Base-by-base conservation (phyloP, 2,113 vertebrate genomes). In the Orycteropus afer region DNA sequence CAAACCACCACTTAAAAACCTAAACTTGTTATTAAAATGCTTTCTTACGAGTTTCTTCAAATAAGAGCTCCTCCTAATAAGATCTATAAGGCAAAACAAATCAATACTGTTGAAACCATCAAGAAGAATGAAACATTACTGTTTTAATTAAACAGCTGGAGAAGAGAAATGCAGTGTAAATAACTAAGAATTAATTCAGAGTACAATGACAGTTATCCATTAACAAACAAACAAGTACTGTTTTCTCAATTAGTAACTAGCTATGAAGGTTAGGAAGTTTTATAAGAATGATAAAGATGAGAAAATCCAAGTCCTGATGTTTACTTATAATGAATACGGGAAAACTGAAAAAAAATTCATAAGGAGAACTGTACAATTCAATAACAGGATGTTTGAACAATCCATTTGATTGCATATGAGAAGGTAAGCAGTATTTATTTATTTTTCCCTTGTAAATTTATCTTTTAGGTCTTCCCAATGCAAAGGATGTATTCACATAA, bases 21-120 rank as follows among this genome's bases (percentile, higher is more conserved):
- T 17, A 78, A n/a, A 80, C 73, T 95, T 95, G 65, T 89, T 93
- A 92, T 91, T 93, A 91, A 93, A 93, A 96, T 74, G 69, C 45
- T 59, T 97, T 76, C 82, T 89, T 57, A 89, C n/a, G 45, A 29
- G 63, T 77, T 84, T 73, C 80, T 91, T 84, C 59, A 93, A 93
- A 57, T 77, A 71, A n/a, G 45, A 29, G 63, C 73, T 84, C 65
- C 80, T 91, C 80, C 59, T 91, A 93, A 57, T 77, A 71, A 80
- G 55, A 57, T n/a, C 20, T 53, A 7, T 27, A 92, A 57, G 29
- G 79, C 37, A 82, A 92, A 96, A 61, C 65, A 79, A 40, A 83
- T 13, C 15, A 91, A 59, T 51, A 81, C 2, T 47, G n/a, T 40
- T 86, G 83, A 94, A 8, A 83, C 25, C 49, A 61, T 83, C 25